phyloP scores from a whole-genome alignment of 2,113 vertebrate species.

The Ondatra zibethicus region DNA sequence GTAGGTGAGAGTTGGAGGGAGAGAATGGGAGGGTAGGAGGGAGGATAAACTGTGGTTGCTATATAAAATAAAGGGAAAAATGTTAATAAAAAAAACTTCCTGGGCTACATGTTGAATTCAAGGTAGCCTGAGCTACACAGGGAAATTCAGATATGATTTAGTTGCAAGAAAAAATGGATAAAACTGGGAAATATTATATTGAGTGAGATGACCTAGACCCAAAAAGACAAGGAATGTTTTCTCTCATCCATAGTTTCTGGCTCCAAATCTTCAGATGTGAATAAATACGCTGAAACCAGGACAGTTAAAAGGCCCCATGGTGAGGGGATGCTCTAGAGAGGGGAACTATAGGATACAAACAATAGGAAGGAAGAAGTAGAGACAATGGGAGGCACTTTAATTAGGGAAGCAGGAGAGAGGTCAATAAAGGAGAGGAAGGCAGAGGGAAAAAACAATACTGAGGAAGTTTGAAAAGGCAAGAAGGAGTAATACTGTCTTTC shows the following conservation, averaged over 20 bases:
- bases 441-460: not conserved
- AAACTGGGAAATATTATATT: not conserved
- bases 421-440: not conserved
- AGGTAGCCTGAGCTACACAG: not conserved
- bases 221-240: not conserved
- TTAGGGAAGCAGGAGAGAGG: not conserved
- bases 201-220: not conserved
- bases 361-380: not conserved
- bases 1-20: no score
- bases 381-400: not conserved
- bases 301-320: not conserved
- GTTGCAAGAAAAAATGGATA: not conserved
- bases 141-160: not conserved
- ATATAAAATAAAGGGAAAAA: no score
- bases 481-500: not conserved
- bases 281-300: not conserved
- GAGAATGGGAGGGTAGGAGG: no score
- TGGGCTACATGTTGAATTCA: not conserved
- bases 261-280: not conserved
- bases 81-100: no score
- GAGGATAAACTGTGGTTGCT: no score
- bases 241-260: not conserved
- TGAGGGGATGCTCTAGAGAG: not conserved
- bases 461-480: not conserved
- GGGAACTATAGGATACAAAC: not conserved